Conservation (phyloP, 1,140 invertebrate genomes). For the Nylanderia fulva region DNA sequence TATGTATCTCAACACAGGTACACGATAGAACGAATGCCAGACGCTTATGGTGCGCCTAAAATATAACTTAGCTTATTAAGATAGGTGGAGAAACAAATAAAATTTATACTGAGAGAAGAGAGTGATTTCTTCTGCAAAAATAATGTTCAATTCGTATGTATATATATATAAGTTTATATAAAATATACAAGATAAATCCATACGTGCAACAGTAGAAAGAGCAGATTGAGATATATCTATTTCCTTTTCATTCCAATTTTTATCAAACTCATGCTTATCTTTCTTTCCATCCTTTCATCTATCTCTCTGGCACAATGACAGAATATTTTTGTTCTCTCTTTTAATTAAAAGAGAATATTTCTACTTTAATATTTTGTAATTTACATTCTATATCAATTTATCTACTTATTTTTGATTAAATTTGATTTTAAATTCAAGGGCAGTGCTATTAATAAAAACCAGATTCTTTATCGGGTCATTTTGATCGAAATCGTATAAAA, state of each 20-base stretch:
- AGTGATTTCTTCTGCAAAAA: background rate
- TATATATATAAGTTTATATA: background rate
- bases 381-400: background rate
- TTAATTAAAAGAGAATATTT: background rate
- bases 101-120: too few species aligned
- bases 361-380: too few species aligned
- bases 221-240: slow-evolving; percentile 49
- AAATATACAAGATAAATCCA: background rate
- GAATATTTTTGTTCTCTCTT: background rate
- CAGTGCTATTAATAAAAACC: too few species aligned
- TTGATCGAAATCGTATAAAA: too few species aligned
- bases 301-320: background rate
- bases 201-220: background rate
- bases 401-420: background rate
- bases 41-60: slow-evolving; percentile 97
- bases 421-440: too few species aligned
- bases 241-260: slow-evolving; percentile 31
- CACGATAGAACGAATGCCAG: slow-evolving; percentile 99
- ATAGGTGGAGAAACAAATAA: too few species aligned
- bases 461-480: too few species aligned
- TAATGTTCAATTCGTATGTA: background rate
- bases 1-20: slow-evolving; percentile 97
- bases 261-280: background rate
- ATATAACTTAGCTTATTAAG: slow-evolving; percentile 76
- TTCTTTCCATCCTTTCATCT: too few species aligned